A percentile compares a stretch with the other conserved stretches of the same genome.
Evolutionary conservation across 2,113 vertebrate species (phyloP).

Genomic region (Heliornis fulica): DNA sequence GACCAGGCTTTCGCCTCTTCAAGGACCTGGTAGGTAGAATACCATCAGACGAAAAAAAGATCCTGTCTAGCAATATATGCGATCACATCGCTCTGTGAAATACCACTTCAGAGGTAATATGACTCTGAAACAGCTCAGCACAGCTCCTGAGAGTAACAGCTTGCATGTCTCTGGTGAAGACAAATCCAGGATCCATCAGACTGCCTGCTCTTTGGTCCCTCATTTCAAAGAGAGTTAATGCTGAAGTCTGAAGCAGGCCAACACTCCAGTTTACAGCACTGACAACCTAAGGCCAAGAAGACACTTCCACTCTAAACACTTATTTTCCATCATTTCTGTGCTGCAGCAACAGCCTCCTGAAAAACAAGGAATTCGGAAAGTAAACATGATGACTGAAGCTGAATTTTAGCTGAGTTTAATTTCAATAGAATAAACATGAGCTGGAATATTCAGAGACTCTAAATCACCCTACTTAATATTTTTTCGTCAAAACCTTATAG

Average conservation of each 20-base stretch:
- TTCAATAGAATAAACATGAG: background rate
- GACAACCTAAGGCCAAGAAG: background rate
- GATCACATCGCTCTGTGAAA: background rate
- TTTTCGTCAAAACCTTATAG: background rate
- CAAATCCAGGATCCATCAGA: background rate
- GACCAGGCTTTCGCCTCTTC: too few species aligned
- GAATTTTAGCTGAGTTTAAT: background rate
- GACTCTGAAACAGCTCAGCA: background rate
- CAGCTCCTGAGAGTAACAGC: background rate
- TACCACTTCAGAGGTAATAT: background rate
- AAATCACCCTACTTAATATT: background rate
- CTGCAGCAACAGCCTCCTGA: background rate
- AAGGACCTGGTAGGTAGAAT: too few species aligned
- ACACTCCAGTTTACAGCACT: background rate
- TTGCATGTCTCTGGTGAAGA: background rate
- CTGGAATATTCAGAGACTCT: background rate
- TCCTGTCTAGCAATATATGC: background rate
- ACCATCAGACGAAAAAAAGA: background rate
- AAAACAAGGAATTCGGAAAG: background rate
- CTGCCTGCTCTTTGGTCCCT: background rate
- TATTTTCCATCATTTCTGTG: background rate
- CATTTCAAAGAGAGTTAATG: background rate
- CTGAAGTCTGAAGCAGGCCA: background rate
- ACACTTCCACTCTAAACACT: background rate
- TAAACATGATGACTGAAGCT: background rate